Evolutionary conservation across 2,797 vertebrate species (phyloP), one percentile per base, ranked within the genome.

Genomic region (Hybognathus amarus): DNA sequence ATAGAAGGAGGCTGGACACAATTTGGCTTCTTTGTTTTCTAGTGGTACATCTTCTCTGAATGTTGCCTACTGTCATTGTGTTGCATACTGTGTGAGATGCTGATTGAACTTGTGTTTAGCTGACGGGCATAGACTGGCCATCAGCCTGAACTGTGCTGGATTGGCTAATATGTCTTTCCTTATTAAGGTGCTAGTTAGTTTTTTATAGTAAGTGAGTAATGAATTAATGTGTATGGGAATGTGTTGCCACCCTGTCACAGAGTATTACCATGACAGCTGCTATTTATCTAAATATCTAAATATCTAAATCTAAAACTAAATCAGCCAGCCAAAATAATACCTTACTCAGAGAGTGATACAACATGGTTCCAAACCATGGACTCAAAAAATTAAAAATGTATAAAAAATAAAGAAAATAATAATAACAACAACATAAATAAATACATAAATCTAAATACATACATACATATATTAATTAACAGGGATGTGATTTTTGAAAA

Each of bases 181-280:
- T 70, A 30, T 69, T 66, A 82, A 80, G 47, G 74, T 82, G 40
- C 63, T 42, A 74, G 59, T 84, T 56, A 67, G 38, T 67, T 77
- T 59, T 83, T 33, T 68, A 77, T 66, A 17, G 45, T 64, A 22
- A 64, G 22, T 54, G 64, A 42, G 73, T n/a, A 69, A 59, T 45
- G 54, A 61, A 52, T 70, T 70, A 12, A 54, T 66, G 24, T 47
- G 61, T 50, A n/a, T 0, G 0, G 24, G 61, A 78, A 76, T 69
- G 63, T 77, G 64, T 69, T 47, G 63, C 63, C 64, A 77, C 24
- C 66, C 24, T 61, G 20, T 77, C 38, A 15, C 24, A 69, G 30
- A 38, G 17, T 36, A 30, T 73, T 64, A 52, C 61, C 27, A 1
- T 82, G 80, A 64, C 42, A 74, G 45, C 20, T 36, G 27, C 27